Base-by-base conservation (phyloP, 2,113 vertebrate genomes). In the Noctilio leporinus region DNA sequence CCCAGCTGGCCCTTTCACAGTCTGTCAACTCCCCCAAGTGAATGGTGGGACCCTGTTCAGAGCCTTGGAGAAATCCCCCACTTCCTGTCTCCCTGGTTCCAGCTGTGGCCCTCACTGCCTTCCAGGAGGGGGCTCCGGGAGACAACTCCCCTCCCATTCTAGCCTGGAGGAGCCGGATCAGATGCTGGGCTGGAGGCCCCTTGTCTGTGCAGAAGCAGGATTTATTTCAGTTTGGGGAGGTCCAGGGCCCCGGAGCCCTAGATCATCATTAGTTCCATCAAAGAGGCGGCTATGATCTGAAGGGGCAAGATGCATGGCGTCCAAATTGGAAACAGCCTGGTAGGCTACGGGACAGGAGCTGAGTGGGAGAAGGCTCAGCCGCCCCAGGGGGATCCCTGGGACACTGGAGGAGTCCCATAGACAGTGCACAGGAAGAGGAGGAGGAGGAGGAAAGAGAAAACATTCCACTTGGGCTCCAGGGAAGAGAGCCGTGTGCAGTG, bases 181-280 rank as follows among this genome's bases (percentile, higher is more conserved):
- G 57, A 96, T 28, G 49, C 59, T 16, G 67, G 82, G 94, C 49
- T 59, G 76, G 94, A 85, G 82, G 15, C 9, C 91, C 90, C 93
- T 86, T 96, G 88, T 96, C 97, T 95, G 28, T 24, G 26, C 15
- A 62, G 97, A 97, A 96, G 96, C 96, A 97, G 97, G 95, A 98
- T 98, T 98, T 97, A 97, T 98, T 97, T 97, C 95, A 95, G 96
- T 95, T 96, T 97, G 96, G 96, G 97, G 97, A 98, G 96, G 97
- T 97, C 98, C 11, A 83, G 95, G 96, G 96, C 97, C 89, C 95
- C 86, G 51, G 95, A 96, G 97, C 95, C 97, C 96, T 98, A 97
- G 87, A 97, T 98, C 97, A 98, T 96, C 97, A 98, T 98, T 98
- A 98, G 95, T 94, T 96, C 97, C 97, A 98, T 98, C 98, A 97